Evolutionary conservation across 1,140 invertebrate species (phyloP).

Genomic region (Aphaenogaster floridana): DNA sequence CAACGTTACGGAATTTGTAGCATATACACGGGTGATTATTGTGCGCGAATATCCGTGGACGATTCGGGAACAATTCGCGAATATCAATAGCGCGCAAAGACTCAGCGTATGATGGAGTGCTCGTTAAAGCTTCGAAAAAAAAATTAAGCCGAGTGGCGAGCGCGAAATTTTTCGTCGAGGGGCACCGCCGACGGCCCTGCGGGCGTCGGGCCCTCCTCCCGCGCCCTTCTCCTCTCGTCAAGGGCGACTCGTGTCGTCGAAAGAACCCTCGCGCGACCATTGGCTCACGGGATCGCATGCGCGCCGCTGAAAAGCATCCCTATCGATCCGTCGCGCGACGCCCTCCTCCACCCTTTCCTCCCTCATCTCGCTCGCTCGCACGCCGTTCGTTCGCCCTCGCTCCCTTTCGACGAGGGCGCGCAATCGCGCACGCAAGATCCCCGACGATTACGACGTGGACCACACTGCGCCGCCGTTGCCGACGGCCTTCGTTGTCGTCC

Average conservation of each 20-base stretch:
- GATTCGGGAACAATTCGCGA: neutral
- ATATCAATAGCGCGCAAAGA: neutral
- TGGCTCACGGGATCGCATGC: conserved; percentile 71
- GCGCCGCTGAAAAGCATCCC: conserved; percentile 62
- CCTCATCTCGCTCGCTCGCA: neutral
- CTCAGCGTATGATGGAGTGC: neutral
- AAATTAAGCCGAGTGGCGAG: conserved; percentile 33
- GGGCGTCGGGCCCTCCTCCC: conserved; percentile 71
- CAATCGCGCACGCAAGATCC: conserved; percentile 83
- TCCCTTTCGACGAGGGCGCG: conserved; percentile 56
- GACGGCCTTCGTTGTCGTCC: conserved; percentile 22
- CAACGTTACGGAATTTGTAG: neutral
- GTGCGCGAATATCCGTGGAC: neutral
- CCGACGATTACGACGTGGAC: conserved; percentile 78
- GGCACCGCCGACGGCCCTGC: conserved; percentile 80
- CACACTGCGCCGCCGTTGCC: conserved; percentile 68
- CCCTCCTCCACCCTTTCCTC: conserved; percentile 1
- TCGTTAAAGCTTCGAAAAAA: conserved; percentile 56
- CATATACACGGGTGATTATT: conserved; percentile 1
- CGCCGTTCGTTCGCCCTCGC: conserved; percentile 10
- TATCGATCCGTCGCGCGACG: conserved; percentile 72
- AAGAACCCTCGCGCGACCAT: conserved; percentile 73
- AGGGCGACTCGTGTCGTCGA: conserved; percentile 74
- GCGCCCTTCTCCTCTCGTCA: conserved; percentile 61
- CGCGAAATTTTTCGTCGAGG: conserved; percentile 58